Percentiles rank a stretch among this genome's conserved stretches.
phyloP scores from a whole-genome alignment of 1,140 invertebrate species.

The Diuraphis noxia region DNA sequence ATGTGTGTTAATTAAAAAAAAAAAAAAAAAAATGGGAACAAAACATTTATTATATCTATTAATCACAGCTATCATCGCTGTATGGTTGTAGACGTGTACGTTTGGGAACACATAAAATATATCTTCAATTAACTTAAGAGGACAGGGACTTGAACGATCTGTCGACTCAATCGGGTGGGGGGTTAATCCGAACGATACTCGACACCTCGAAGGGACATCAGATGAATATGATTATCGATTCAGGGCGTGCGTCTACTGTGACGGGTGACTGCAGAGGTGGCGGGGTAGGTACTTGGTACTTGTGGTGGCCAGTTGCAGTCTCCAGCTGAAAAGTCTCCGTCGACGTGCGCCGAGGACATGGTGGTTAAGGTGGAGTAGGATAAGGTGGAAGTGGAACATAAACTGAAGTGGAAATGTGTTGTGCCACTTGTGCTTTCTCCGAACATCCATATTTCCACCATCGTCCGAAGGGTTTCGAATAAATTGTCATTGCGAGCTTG shows the following conservation, averaged over 20 bases:
- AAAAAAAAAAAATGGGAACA: not conserved
- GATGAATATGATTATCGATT: not conserved
- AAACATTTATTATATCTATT: not conserved
- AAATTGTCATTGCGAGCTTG: not conserved
- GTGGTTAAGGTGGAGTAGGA: not conserved
- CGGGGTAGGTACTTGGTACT: not conserved
- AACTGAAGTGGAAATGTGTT: not conserved
- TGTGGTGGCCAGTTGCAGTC: not conserved
- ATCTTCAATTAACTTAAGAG: not conserved
- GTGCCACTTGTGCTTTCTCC: not conserved
- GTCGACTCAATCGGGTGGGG: not conserved
- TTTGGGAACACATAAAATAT: not conserved
- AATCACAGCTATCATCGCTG: not conserved
- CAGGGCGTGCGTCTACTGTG: not conserved
- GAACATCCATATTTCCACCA: not conserved
- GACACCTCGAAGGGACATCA: not conserved
- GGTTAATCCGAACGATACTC: not conserved
- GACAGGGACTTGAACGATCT: not conserved
- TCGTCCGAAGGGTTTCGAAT: not conserved
- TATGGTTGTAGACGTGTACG: not conserved
- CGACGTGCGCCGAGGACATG: no score
- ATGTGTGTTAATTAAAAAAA: no score
- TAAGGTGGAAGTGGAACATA: not conserved
- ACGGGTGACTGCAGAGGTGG: not conserved
- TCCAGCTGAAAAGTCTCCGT: not conserved